Evolutionary conservation across 2,797 vertebrate species (phyloP).

Genomic region (Pachyuromys duprasi): DNA sequence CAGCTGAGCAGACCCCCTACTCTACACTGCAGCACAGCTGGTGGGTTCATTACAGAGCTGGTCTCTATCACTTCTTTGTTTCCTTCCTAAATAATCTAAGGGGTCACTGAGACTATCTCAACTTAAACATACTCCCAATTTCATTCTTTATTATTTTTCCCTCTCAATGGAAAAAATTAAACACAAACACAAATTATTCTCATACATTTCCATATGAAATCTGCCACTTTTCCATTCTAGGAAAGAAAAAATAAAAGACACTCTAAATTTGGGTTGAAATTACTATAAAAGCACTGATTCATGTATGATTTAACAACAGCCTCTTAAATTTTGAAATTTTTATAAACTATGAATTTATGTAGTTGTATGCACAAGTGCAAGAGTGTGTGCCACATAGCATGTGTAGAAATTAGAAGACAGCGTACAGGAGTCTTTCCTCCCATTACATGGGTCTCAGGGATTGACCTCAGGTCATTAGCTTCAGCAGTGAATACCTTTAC

Average conservation of each 20-base stretch:
- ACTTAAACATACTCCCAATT: constrained; percentile 22
- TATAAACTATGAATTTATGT: neutral
- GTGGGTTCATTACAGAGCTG: constrained; percentile 12
- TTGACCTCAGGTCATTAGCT: neutral
- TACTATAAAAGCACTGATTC: constrained; percentile 39
- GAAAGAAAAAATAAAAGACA: constrained; percentile 32
- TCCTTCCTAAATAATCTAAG: constrained; percentile 12
- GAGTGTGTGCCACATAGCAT: neutral
- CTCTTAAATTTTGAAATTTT: constrained; percentile 44
- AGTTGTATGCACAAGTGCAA: neutral
- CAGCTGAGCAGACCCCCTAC: neutral
- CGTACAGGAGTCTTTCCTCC: neutral
- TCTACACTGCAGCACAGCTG: neutral
- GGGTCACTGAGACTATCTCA: neutral
- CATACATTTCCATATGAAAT: constrained; percentile 61
- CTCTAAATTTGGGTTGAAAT: constrained; percentile 33
- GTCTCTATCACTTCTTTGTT: constrained; percentile 21
- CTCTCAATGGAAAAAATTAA: neutral
- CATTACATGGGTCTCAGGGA: neutral
- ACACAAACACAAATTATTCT: constrained; percentile 28
- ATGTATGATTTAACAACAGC: neutral
- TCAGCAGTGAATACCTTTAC: neutral
- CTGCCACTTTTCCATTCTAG: constrained; percentile 24
- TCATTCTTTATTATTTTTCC: constrained; percentile 40
- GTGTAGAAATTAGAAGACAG: neutral